Conservation (phyloP, 2,888 invertebrate genomes). For the Pogonocherus hispidulus region DNA sequence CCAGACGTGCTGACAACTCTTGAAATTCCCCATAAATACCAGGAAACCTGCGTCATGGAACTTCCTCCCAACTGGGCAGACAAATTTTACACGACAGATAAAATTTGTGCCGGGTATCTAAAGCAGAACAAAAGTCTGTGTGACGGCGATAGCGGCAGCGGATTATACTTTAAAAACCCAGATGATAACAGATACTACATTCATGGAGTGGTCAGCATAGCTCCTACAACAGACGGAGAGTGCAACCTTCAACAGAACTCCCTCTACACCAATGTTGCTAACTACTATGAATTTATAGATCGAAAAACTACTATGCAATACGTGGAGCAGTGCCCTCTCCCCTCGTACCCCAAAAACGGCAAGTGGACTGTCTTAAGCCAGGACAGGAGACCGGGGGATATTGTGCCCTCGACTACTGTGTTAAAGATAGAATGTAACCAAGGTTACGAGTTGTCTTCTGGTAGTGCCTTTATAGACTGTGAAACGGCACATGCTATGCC, state of each 20-base stretch:
- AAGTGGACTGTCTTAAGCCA: conserved; percentile 31
- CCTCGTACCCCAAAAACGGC: conserved; percentile 40
- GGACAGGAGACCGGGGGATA: conserved; percentile 31
- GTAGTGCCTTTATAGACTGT: conserved; percentile 25
- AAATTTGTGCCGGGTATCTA: conserved; percentile 42
- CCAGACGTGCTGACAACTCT: conserved; percentile 36
- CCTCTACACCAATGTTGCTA: conserved; percentile 38
- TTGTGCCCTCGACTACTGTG: conserved; percentile 29
- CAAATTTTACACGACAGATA: conserved; percentile 39
- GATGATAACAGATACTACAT: too few relatives aligned
- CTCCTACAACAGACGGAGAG: conserved; percentile 26
- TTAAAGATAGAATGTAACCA: conserved; percentile 34
- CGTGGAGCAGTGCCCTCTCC: conserved; percentile 39
- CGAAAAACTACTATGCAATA: conserved; percentile 32
- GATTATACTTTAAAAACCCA: conserved; percentile 38
- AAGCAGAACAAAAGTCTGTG: conserved; percentile 38
- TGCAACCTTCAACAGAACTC: conserved; percentile 42
- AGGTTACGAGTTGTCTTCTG: conserved; percentile 33
- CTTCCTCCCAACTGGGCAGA: conserved; percentile 36
- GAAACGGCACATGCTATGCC: conserved; percentile 31
- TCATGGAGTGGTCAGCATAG: conserved; percentile 43
- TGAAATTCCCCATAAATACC: conserved; percentile 41
- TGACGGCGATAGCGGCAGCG: conserved; percentile 43
- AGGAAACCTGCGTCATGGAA: conserved; percentile 34
- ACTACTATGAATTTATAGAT: conserved; percentile 42